Percentiles rank a stretch among this genome's conserved stretches.
phyloP scores from a whole-genome alignment of 2,888 invertebrate genomes.

The Latrodectus elegans region DNA sequence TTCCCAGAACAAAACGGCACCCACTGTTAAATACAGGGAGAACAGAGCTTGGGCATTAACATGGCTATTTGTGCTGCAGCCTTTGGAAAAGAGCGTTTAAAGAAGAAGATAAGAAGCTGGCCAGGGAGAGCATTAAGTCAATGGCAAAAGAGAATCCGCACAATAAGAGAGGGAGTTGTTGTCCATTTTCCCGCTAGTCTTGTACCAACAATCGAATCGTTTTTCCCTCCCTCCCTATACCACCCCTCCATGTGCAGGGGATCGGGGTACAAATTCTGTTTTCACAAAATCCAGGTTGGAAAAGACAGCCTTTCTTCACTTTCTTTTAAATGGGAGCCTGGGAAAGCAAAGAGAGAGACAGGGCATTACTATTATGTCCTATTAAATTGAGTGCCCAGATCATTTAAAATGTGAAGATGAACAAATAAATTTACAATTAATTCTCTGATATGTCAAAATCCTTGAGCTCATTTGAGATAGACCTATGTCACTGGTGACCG shows the following conservation, averaged over 20 bases:
- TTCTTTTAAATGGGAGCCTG: too few species aligned
- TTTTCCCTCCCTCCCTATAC: slow-evolving; percentile 20
- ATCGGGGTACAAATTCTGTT: slow-evolving; percentile 14
- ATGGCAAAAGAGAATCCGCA: slow-evolving; percentile 48
- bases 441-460: too few species aligned
- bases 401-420: too few species aligned
- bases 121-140: slow-evolving; percentile 57
- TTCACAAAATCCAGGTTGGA: neutral
- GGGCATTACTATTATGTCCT: too few species aligned
- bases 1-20: too few species aligned
- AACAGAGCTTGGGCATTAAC: neutral
- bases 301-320: neutral
- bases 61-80: neutral
- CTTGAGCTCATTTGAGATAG: too few species aligned
- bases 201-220: slow-evolving; percentile 65
- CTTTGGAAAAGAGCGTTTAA: slow-evolving; percentile 37
- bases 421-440: too few species aligned
- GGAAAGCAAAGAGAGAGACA: too few species aligned
- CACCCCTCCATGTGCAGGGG: slow-evolving; percentile 14
- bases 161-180: slow-evolving; percentile 43
- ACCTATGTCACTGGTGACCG: too few species aligned
- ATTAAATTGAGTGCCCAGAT: too few species aligned
- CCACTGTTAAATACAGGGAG: too few species aligned
- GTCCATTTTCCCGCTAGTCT: slow-evolving; percentile 57
- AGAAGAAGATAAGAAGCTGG: slow-evolving; percentile 26